A percentile compares a stretch with the other conserved stretches of the same genome.
Evolutionary conservation across 2,797 vertebrate genomes (phyloP).

Genomic region (Intellagama lesueurii): DNA sequence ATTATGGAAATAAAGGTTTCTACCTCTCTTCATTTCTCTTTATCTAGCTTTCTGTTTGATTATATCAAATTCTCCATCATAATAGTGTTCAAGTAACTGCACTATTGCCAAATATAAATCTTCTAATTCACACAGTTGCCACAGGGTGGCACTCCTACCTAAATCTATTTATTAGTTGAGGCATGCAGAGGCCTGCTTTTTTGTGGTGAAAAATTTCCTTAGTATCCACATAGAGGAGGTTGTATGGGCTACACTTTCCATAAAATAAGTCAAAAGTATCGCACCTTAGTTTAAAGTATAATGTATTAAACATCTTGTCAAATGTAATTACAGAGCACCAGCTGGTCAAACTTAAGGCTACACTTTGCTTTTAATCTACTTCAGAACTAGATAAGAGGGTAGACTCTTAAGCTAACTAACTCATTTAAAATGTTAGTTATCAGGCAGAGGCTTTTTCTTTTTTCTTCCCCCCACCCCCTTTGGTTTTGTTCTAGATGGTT

Average conservation of each 20-base stretch:
- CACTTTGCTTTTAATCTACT: background rate
- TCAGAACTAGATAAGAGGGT: background rate
- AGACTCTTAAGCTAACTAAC: too few relatives aligned
- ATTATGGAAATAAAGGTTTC: background rate
- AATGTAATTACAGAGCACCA: background rate
- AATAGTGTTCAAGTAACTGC: background rate
- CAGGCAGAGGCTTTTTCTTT: too few relatives aligned
- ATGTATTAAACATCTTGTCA: background rate
- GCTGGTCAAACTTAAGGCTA: background rate
- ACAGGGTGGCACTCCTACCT: conserved; percentile 27
- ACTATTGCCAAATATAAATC: background rate
- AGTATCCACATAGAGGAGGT: background rate
- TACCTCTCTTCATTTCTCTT: background rate
- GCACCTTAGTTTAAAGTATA: background rate
- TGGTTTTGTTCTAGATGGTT: too few relatives aligned
- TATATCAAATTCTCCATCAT: background rate
- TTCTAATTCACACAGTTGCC: conserved; percentile 12
- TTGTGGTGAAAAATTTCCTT: background rate
- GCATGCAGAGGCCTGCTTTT: background rate
- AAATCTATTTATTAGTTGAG: background rate
- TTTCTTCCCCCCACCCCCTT: too few relatives aligned
- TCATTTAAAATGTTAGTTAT: too few relatives aligned
- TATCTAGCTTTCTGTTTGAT: background rate
- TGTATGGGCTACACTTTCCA: background rate
- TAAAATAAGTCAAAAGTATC: background rate